Conservation (phyloP, 2,888 invertebrate genomes). For the Eustalomyia histrio region DNA sequence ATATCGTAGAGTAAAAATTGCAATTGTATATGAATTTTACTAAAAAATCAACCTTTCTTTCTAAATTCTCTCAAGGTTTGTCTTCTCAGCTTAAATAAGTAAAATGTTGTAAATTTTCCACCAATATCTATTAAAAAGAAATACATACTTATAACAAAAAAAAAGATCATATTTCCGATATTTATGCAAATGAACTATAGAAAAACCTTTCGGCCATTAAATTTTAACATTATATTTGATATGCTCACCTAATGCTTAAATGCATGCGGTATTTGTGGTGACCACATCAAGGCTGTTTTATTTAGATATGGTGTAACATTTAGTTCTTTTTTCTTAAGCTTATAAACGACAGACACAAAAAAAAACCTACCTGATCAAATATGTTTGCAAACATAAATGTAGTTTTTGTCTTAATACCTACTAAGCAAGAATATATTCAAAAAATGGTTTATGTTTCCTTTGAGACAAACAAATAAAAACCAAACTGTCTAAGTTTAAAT, state of each 20-base stretch:
- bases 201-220: conserved; percentile 28
- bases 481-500: conserved; percentile 22
- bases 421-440: conserved; percentile 46
- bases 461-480: conserved; percentile 29
- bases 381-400: not conserved
- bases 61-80: conserved; percentile 11
- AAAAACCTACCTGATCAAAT: conserved; percentile 27
- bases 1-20: not conserved
- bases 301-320: conserved; percentile 19
- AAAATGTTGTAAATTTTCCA: conserved; percentile 4
- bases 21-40: too few relatives aligned
- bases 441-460: conserved; percentile 50
- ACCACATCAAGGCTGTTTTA: conserved; percentile 58
- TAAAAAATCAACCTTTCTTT: too few relatives aligned
- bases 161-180: conserved; percentile 56
- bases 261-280: conserved; percentile 36
- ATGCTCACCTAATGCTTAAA: conserved; percentile 5
- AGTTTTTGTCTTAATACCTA: not conserved
- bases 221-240: conserved; percentile 20
- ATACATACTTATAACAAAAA: conserved; percentile 3
- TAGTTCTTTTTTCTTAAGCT: conserved; percentile 36
- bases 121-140: conserved; percentile 36
- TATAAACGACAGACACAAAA: not conserved
- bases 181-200: conserved; percentile 39
- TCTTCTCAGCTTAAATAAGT: not conserved